phyloP scores from a whole-genome alignment of 2,888 invertebrate genomes.

The Cheilosia vernalis region DNA sequence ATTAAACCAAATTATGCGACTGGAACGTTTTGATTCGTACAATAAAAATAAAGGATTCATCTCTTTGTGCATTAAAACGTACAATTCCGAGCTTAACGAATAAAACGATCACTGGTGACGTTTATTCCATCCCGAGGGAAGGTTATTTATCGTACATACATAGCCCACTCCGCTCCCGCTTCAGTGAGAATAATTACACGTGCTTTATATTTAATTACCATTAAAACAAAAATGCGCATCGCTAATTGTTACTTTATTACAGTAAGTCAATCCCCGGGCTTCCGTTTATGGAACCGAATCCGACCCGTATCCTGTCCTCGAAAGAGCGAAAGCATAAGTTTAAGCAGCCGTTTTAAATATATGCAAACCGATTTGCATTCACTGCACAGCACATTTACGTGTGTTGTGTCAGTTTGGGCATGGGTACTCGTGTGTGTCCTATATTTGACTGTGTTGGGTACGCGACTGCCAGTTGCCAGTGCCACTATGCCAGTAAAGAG shows the following conservation, averaged over 20 bases:
- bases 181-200: slow-evolving; percentile 64
- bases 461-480: no score
- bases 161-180: slow-evolving; percentile 38
- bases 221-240: slow-evolving; percentile 68
- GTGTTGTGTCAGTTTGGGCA: neutral
- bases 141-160: slow-evolving; percentile 44
- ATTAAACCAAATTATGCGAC: neutral
- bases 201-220: slow-evolving; percentile 70
- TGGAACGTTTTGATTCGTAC: neutral
- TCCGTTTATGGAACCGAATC: slow-evolving; percentile 32
- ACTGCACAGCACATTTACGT: neutral
- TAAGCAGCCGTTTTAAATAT: slow-evolving; percentile 48
- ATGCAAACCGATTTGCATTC: slow-evolving; percentile 44
- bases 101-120: slow-evolving; percentile 46
- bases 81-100: slow-evolving; percentile 12
- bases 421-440: neutral
- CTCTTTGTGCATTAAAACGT: slow-evolving; percentile 5
- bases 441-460: neutral
- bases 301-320: slow-evolving; percentile 23
- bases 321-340: slow-evolving; percentile 23
- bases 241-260: slow-evolving; percentile 73
- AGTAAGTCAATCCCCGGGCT: slow-evolving; percentile 59
- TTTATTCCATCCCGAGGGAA: slow-evolving; percentile 51
- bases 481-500: neutral
- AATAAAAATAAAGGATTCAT: slow-evolving; percentile 13